Conservation (phyloP, 1,140 invertebrate genomes). For the Drosophila funebris region DNA sequence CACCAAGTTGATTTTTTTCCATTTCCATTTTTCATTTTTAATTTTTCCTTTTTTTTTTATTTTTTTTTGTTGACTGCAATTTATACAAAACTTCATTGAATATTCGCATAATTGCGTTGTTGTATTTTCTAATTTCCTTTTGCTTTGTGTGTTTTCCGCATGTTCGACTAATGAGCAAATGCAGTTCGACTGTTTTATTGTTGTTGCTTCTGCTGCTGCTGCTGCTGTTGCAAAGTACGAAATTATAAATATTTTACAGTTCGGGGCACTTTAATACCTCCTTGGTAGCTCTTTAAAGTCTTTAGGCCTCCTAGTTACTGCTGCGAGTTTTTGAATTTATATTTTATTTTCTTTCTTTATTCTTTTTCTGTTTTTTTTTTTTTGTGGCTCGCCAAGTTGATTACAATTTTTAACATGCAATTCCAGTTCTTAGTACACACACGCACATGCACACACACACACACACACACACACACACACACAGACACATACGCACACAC, state of each 20-base stretch:
- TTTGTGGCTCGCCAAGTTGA: not conserved
- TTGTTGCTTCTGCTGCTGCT: not conserved
- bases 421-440: slow-evolving; percentile 19
- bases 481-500: no score
- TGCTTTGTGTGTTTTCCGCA: slow-evolving; percentile 27
- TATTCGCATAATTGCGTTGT: slow-evolving; percentile 68
- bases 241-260: slow-evolving; percentile 16
- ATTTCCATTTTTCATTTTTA: slow-evolving; percentile 11
- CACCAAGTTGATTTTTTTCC: not conserved
- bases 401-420: slow-evolving; percentile 21
- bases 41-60: slow-evolving; percentile 31
- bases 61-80: slow-evolving; percentile 17
- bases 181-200: slow-evolving; percentile 44
- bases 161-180: slow-evolving; percentile 66
- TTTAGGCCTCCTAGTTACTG: not conserved
- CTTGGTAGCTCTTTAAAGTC: not conserved
- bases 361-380: not conserved
- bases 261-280: slow-evolving; percentile 13
- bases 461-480: no score
- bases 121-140: slow-evolving; percentile 11
- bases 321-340: not conserved
- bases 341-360: not conserved
- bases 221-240: not conserved
- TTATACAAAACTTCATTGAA: slow-evolving; percentile 55
- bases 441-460: no score